A percentile compares a stretch with the other conserved stretches of the same genome.
phyloP scores from a whole-genome alignment of 2,113 vertebrate species.

The Crotalus helleri region DNA sequence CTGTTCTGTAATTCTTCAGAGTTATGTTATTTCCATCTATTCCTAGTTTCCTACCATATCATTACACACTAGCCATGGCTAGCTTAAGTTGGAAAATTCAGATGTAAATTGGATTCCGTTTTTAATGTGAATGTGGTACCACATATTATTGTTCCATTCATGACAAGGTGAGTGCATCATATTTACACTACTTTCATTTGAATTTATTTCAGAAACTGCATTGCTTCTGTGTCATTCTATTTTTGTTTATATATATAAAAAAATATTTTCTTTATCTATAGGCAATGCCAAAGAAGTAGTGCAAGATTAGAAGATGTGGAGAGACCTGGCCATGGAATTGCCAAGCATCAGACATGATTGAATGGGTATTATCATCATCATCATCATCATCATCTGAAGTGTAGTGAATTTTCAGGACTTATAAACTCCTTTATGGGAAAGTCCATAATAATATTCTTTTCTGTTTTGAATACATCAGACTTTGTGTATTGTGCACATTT shows the following conservation, averaged over 20 bases:
- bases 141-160: background rate
- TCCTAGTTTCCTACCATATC: background rate
- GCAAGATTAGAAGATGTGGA: background rate
- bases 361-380: background rate
- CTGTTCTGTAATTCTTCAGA: background rate
- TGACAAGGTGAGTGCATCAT: too few species aligned
- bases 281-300: background rate
- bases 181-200: background rate
- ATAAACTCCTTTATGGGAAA: background rate
- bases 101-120: background rate
- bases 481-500: background rate
- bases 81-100: background rate
- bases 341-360: background rate
- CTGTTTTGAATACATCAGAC: background rate
- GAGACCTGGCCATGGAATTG: background rate
- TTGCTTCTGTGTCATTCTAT: background rate
- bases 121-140: background rate
- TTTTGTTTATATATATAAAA: background rate
- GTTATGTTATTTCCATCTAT: background rate
- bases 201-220: background rate
- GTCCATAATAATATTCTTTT: background rate
- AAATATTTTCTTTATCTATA: background rate
- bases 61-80: background rate
- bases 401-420: background rate
- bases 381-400: background rate